A percentile compares a stretch with the other conserved stretches of the same genome.
These are phyloP conservation scores for Pristiophorus japonicus DNA, from an alignment of 2,113 vertebrate species.

Conservation along the genomic window DNA sequence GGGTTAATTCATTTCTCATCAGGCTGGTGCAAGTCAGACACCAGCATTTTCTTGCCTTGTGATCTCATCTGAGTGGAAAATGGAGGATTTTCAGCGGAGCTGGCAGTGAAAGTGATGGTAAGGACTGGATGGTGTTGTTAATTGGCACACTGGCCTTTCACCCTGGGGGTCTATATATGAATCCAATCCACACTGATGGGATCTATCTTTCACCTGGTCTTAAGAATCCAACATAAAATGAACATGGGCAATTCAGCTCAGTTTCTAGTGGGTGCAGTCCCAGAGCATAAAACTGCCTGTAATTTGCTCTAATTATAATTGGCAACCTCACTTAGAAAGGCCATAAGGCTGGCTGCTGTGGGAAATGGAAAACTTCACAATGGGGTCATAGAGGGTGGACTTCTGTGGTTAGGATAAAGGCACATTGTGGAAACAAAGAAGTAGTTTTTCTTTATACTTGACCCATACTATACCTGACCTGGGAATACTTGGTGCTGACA, in stretches of 20 bases:
- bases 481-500: neutral
- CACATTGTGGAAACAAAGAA: neutral
- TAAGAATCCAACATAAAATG: neutral
- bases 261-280: neutral
- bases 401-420: neutral
- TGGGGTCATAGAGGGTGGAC: neutral
- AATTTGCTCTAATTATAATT: constrained; percentile 18
- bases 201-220: neutral
- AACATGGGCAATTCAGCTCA: neutral
- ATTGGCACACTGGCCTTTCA: neutral
- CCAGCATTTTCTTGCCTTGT: no score
- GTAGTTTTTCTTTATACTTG: neutral
- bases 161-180: neutral
- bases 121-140: neutral
- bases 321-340: neutral
- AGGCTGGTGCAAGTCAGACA: no score
- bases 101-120: neutral
- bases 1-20: no score
- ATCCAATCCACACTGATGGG: neutral
- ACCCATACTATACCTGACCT: neutral
- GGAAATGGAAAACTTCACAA: neutral
- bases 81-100: neutral
- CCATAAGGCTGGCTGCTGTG: neutral
- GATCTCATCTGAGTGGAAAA: no score
- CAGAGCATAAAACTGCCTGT: neutral